These are phyloP conservation scores for Drosophila mayaguana DNA, from an alignment of 2,888 invertebrate genomes.

Conservation along the genomic window DNA sequence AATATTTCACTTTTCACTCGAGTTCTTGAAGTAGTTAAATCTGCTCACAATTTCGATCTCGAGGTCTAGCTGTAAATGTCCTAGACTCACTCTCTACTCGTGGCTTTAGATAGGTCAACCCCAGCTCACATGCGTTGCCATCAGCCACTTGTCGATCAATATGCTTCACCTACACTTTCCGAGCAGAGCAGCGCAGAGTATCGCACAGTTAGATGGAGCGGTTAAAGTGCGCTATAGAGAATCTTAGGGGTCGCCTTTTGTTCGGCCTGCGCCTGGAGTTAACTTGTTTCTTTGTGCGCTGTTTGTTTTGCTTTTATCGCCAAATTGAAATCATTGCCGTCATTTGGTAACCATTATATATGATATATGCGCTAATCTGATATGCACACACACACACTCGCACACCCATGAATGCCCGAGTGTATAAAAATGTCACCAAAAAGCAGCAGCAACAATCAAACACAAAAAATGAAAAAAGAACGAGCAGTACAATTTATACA, in stretches of 20 bases:
- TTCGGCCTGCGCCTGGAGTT: not conserved
- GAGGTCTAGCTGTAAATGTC: not conserved
- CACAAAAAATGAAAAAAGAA: constrained; percentile 17
- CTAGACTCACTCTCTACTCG: not conserved
- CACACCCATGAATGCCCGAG: constrained; percentile 26
- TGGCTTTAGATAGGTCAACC: not conserved
- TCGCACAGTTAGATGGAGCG: not conserved
- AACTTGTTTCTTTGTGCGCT: constrained; percentile 8
- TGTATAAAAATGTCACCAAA: constrained; percentile 75
- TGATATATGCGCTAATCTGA: constrained; percentile 79
- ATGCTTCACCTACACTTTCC: not conserved
- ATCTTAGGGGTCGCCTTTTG: not conserved
- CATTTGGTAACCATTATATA: constrained; percentile 76
- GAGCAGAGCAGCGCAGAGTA: not conserved
- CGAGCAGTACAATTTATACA: constrained; percentile 62
- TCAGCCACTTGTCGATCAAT: not conserved
- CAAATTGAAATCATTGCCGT: constrained; percentile 76
- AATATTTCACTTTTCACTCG: too few relatives aligned
- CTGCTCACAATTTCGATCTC: too few relatives aligned
- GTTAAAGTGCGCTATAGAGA: not conserved
- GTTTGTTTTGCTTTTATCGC: constrained; percentile 53
- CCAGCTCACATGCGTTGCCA: rapidly evolving
- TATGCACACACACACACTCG: constrained; percentile 55
- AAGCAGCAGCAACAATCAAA: constrained; percentile 61
- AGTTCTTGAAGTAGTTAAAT: too few relatives aligned